Evolutionary conservation across 1,140 invertebrate species (phyloP), one percentile per base, ranked within the genome.

Genomic region (Aphidius ervi): DNA sequence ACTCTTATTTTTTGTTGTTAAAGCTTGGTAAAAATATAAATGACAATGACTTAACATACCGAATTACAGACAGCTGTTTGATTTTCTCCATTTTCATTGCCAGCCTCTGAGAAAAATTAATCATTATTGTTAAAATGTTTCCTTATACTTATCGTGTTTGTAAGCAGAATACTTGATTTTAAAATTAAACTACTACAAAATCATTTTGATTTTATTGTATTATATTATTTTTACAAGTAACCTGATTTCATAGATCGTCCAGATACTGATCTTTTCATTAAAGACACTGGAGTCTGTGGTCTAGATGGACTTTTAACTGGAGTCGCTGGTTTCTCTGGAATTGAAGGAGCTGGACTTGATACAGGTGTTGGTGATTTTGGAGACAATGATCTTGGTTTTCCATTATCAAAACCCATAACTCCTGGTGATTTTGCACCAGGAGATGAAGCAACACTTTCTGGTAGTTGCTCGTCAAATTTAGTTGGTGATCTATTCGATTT

Each of bases 81-180:
- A 72, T 90, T 87, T 10, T 88, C 87, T 46, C 86, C 88, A 75
- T 87, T 90, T 69, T 90, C 88, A 69, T 90, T 90, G 74, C 90
- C 88, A 39, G 87, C 86, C 79, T 89, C 89, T 91, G 83, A 85
- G 76, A 71, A 74, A 66, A 70, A 67, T 8, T 20, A 31, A 57
- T 16, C 16, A 16, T 16, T 16, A 16, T 16, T 16, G 16, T 16
- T 16, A 16, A 16, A 16, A 37, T 5, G 7, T 45, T 37, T 46
- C 4, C n/a, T 8, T 56, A 56, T 6, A 43, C 2, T 43, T 1
- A 43, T 8, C 2, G 5, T 43, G 9, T 8, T 52, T 39, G 31
- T 42, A 42, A 54, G 52, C 52, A 54, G 52, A 53, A 40, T 10
- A 40, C 50, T 6, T 10, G 42, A 43, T 8, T 8, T 7, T 3